Conservation (phyloP, 2,797 vertebrate species). For the Heliangelus exortis region DNA sequence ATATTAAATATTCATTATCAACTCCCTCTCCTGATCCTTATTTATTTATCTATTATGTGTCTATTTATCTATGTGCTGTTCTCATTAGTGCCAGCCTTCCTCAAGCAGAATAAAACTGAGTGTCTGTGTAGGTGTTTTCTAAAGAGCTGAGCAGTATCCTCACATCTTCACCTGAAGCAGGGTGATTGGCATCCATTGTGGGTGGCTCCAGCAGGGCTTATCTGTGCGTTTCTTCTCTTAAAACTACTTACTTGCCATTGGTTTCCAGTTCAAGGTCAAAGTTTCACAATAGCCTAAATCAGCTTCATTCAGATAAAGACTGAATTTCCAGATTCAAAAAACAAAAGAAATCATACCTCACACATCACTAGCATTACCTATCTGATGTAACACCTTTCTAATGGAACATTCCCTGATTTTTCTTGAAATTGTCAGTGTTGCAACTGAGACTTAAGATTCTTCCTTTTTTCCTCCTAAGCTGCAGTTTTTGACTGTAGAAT, state of each 20-base stretch:
- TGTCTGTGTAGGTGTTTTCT: background rate
- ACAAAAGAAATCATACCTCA: fast-evolving
- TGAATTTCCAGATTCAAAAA: background rate
- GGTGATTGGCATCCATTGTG: background rate
- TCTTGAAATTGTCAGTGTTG: background rate
- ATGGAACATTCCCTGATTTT: background rate
- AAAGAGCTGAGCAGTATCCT: background rate
- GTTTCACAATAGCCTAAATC: background rate
- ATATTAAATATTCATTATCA: background rate
- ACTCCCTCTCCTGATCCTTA: too few relatives aligned
- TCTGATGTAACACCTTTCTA: background rate
- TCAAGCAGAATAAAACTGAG: background rate
- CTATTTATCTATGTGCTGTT: background rate
- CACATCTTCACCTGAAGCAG: background rate
- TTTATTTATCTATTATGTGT: too few relatives aligned
- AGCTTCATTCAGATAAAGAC: background rate
- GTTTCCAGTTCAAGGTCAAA: background rate
- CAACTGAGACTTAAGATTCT: background rate
- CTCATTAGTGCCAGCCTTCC: background rate
- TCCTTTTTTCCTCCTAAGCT: background rate
- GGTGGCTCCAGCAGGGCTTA: background rate
- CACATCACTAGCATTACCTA: background rate
- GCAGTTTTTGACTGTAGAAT: background rate
- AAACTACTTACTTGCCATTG: background rate
- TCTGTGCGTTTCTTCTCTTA: background rate